Base-by-base conservation (phyloP, 2,888 invertebrate species). In the Drosophila tanythrix region DNA sequence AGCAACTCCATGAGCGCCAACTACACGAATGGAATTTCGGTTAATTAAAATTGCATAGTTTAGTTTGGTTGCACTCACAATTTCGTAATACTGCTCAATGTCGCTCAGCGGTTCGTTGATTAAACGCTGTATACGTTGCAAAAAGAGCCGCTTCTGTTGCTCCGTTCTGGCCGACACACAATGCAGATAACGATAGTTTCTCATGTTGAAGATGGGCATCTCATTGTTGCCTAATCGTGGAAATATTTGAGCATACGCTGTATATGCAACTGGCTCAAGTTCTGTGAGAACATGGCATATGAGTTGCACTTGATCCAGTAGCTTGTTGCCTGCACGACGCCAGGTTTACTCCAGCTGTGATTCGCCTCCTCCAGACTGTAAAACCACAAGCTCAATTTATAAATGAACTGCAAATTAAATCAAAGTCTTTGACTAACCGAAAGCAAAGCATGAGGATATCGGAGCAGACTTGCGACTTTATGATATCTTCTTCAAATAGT, bases 391-490 rank as follows among this genome's bases (percentile, higher is more conserved):
- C 18, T 25, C 27, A 7, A 33, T 48, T 2, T 11, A 25, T 31
- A 11, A 46, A 7, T 33, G 11, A 29, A 11, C 31, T 40, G 1
- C 3, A 29, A 18, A 7, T 13, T 10, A 5, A 27, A 21, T 11
- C 31, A 10, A 25, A 18, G 11, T 15, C 3, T 36, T 10, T 31
- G 48, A n/a, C 43, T 59, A 46, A 90, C 90, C 81, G 74, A 64
- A 80, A 81, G 10, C 38, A 76, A 3, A 89, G 55, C 67, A 81
- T 74, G 0, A 90, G 69, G 18, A 91, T 66, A 70, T 90, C 90
- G 0, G 79, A 74, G 43, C 80, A 79, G n/a, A 68, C 75, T 60
- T 88, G 81, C 0, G 87, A 69, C 29, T 40, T 62, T 0, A 77
- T 33, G 0, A 76, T 29, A 60, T 90, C 70, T 6, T 62, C 53